Evolutionary conservation across 2,113 vertebrate species (phyloP), one percentile per base, ranked within the genome.

Genomic region (Collichthys lucidus): DNA sequence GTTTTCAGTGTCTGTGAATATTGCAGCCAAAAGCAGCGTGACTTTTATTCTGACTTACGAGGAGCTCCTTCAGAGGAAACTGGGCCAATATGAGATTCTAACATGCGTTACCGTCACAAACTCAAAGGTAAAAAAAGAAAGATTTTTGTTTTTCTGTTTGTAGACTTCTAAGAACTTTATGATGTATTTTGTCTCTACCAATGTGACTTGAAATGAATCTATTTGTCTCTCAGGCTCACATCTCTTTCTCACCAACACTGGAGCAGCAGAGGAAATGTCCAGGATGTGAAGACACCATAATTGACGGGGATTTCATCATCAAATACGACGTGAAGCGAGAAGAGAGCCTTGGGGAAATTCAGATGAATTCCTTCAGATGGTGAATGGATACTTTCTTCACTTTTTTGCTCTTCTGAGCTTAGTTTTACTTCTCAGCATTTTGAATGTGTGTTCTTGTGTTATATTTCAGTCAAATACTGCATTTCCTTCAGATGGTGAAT

Each of bases 1-100:
- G 87, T 99, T 99, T 87, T 95, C 95, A 5, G 96, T 99, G 79
- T 96, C 96, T 6, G 94, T 99, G 77, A 97, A 96, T 61, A 53
- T 98, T 6, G 95, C 95, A 35, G 94, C 96, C 72, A 77, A 90
- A 78, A 97, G 96, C 79, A 95, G 92, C 22, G 95, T 97, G 60
- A 96, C 85, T 4, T 99, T 99, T 84, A 90, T 91, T 40, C 92
- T 99, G 90, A 96, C 92, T 3, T 96, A 98, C 0, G 98, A 99
- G 89, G 98, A 99, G 86, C 93, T 99, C 82, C 94, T 99, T 80
- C 96, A 97, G 84, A 94, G 97, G 63, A 93, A 80, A 29, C 88
- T 95, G 64, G 96, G 93, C 64, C 95, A 95, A 61, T 99, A 99
- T 5, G 95, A 98, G 91, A 95, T 98, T 79, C 85, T 96, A 88